Conservation (phyloP, 2,888 invertebrate genomes). For the Pimpla rufipes region DNA sequence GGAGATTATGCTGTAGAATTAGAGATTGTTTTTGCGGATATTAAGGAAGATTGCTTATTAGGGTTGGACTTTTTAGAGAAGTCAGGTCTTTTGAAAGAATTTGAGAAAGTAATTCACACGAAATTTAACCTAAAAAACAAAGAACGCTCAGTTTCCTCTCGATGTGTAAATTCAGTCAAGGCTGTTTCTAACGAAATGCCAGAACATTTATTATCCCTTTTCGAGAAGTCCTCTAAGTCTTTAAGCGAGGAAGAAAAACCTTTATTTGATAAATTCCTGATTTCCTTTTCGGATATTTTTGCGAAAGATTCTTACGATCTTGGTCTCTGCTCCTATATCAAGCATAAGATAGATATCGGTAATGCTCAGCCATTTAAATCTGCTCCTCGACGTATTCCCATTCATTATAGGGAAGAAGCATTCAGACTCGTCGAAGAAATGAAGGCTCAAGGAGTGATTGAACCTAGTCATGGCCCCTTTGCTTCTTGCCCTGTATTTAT, state of each 20-base stretch:
- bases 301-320: conserved; percentile 18
- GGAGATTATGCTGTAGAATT: conserved; percentile 25
- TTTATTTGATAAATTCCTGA: not conserved
- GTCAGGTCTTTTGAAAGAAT: conserved; percentile 18
- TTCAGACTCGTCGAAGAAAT: conserved; percentile 24
- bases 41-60: conserved; percentile 24
- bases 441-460: conserved; percentile 18
- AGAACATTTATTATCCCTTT: not conserved
- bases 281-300: not conserved
- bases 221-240: not conserved
- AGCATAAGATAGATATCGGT: conserved; percentile 11
- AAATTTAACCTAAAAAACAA: not conserved
- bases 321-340: not conserved
- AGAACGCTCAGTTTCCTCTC: not conserved
- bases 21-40: conserved; percentile 33
- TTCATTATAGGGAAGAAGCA: conserved; percentile 27
- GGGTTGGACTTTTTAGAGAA: conserved; percentile 27
- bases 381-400: conserved; percentile 25
- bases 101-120: not conserved
- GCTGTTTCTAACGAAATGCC: not conserved
- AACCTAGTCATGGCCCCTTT: conserved; percentile 29
- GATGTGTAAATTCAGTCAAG: not conserved
- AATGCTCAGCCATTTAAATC: conserved; percentile 29
- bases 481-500: conserved; percentile 4
- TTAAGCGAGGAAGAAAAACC: not conserved